Evolutionary conservation across 2,888 invertebrate species (phyloP).

Genomic region (Coelinius sp.): DNA sequence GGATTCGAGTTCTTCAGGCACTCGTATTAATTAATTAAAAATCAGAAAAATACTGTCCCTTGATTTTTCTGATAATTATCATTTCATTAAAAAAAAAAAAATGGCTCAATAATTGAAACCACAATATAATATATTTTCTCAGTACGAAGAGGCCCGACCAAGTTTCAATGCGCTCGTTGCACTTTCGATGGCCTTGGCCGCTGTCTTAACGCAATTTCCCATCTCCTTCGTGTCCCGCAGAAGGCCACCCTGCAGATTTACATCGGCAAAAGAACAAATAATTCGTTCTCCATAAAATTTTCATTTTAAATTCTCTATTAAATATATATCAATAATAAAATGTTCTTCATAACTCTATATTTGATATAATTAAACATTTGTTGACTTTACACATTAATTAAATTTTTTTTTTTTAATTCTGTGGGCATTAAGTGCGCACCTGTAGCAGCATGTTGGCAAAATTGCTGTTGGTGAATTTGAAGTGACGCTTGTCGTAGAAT

Average conservation of each 20-base stretch:
- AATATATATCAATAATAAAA: slow-evolving; percentile 21
- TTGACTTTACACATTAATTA: not conserved
- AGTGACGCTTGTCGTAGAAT: slow-evolving; percentile 98
- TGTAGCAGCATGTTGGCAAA: slow-evolving; percentile 93
- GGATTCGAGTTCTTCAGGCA: slow-evolving; percentile 66
- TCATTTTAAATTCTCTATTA: slow-evolving; percentile 7
- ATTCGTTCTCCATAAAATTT: slow-evolving; percentile 43
- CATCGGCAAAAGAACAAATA: slow-evolving; percentile 58
- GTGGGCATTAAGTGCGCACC: slow-evolving; percentile 73
- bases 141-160: slow-evolving; percentile 55
- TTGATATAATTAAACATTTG: slow-evolving; percentile 11
- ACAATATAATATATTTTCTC: slow-evolving; percentile 19
- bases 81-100: not conserved
- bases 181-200: slow-evolving; percentile 53
- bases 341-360: slow-evolving; percentile 27
- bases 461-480: slow-evolving; percentile 95
- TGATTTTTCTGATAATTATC: not conserved
- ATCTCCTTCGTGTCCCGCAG: slow-evolving; percentile 58
- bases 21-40: not conserved
- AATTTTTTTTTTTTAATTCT: slow-evolving; percentile 26
- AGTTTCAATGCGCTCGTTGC: slow-evolving; percentile 54
- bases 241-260: slow-evolving; percentile 64
- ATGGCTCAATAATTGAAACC: not conserved
- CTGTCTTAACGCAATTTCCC: slow-evolving; percentile 57
- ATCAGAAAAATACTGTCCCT: not conserved